These are phyloP conservation scores for Orchesella cincta DNA, from an alignment of 1,140 invertebrate species.

Conservation along the genomic window DNA sequence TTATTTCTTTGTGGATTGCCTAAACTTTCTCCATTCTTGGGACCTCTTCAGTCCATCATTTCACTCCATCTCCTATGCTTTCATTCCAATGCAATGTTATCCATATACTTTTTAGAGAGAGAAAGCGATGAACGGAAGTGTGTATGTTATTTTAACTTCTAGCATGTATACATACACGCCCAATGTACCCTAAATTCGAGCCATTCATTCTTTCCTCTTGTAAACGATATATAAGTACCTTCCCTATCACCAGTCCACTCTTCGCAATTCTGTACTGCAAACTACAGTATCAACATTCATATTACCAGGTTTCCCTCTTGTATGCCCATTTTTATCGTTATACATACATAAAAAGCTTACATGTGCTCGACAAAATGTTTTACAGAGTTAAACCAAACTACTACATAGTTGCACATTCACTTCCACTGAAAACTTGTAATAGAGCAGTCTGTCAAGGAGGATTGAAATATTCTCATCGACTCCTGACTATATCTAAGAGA, in stretches of 20 bases:
- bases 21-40: slow-evolving; percentile 50
- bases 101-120: not conserved
- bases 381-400: too few relatives aligned
- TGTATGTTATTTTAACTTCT: slow-evolving; percentile 1
- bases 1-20: slow-evolving; percentile 51
- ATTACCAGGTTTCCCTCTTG: slow-evolving; percentile 2
- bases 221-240: slow-evolving; percentile 19
- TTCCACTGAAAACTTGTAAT: not conserved
- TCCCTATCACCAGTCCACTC: not conserved
- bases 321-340: not conserved
- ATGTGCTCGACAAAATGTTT: too few relatives aligned
- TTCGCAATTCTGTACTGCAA: not conserved
- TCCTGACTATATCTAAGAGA: not conserved
- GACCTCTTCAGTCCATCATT: slow-evolving; percentile 52
- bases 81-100: not conserved
- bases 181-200: not conserved
- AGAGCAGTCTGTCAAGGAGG: not conserved
- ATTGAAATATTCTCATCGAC: slow-evolving; percentile 14
- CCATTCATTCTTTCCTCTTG: slow-evolving; percentile 1
- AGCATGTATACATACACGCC: not conserved
- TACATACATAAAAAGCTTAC: too few relatives aligned
- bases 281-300: not conserved
- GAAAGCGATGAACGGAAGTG: not conserved
- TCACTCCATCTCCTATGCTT: slow-evolving; percentile 41
- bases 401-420: too few relatives aligned